A percentile compares a stretch with the other conserved stretches of the same genome.
phyloP scores from a whole-genome alignment of 2,113 vertebrate species.

The Lethenteron camtschaticum region DNA sequence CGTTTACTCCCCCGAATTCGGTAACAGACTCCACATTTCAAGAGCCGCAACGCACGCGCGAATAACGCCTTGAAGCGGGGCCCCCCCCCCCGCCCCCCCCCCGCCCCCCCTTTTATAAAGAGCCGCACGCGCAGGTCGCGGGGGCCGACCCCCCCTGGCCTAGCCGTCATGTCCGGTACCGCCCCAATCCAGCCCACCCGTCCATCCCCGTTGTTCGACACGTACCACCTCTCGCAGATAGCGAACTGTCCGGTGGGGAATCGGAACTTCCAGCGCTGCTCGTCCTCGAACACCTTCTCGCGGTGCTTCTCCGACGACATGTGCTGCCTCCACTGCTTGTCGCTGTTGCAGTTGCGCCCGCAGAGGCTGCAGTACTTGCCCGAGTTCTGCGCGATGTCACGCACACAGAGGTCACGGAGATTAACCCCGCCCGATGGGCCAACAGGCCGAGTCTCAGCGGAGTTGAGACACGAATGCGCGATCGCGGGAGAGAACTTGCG shows the following conservation, averaged over 20 bases:
- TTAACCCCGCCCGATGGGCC: slow-evolving; percentile 10
- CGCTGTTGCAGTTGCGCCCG: slow-evolving; percentile 74
- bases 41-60: no score
- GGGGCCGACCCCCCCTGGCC: not conserved
- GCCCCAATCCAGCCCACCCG: not conserved
- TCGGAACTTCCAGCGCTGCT: slow-evolving; percentile 53
- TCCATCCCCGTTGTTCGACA: not conserved
- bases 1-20: no score
- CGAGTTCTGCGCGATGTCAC: slow-evolving; percentile 16
- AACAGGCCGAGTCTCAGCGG: not conserved
- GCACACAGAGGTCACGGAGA: slow-evolving; percentile 27
- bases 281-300: slow-evolving; percentile 64
- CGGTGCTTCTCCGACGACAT: slow-evolving; percentile 81
- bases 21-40: no score
- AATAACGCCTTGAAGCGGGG: not conserved
- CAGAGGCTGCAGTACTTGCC: slow-evolving; percentile 50
- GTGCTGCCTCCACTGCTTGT: slow-evolving; percentile 89
- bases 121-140: not conserved
- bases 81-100: not conserved
- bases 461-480: no score
- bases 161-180: not conserved
- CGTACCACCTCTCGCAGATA: slow-evolving; percentile 37
- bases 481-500: slow-evolving; percentile 21
- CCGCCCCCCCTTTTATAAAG: not conserved
- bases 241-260: slow-evolving; percentile 57